Evolutionary conservation across 1,140 invertebrate species (phyloP), one percentile per base, ranked within the genome.

Genomic region (Intoshia linei): DNA sequence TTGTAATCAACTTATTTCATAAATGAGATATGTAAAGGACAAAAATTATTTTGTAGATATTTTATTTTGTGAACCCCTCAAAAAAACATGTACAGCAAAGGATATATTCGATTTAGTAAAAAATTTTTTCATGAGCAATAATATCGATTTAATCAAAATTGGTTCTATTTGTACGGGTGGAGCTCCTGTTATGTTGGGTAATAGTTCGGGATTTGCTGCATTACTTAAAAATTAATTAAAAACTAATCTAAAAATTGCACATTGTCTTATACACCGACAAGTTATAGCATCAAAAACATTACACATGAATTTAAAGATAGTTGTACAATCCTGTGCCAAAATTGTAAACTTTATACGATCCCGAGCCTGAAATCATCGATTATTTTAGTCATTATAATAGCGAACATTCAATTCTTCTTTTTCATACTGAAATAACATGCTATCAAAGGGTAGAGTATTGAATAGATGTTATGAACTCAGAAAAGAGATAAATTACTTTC

Each of bases 1-100:
- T 3, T 34, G 33, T 14, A 34, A 14, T 34, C 33, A 34, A 21
- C 33, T 34, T 20, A 34, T 34, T 20, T 11, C 33, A 34, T 14
- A 21, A 14, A 22, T 22, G 33, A 34, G 14, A 20, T 34, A 34
- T 3, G 1, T 34, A 13, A 18, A 34, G 20, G 33, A 34, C 3
- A 22, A 3, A 21, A 14, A n/a, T n/a, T n/a, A n/a, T n/a, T n/a
- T n/a, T n/a, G n/a, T n/a, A n/a, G n/a, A n/a, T n/a, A n/a, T n/a
- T n/a, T n/a, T n/a, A n/a, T n/a, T 10, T 10, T 21, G 2, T 21
- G 23, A 34, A 18, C 20, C 20, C 33, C 19, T 21, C 33, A 5
- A 34, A 34, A 34, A 21, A 22, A 34, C 23, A 10, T 34, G 14
- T 34, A 21, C 14, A 18, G 23, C 18, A n/a, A n/a, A n/a, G n/a